Conservation (phyloP, 2,888 invertebrate genomes). For the Ellobium chinense region DNA sequence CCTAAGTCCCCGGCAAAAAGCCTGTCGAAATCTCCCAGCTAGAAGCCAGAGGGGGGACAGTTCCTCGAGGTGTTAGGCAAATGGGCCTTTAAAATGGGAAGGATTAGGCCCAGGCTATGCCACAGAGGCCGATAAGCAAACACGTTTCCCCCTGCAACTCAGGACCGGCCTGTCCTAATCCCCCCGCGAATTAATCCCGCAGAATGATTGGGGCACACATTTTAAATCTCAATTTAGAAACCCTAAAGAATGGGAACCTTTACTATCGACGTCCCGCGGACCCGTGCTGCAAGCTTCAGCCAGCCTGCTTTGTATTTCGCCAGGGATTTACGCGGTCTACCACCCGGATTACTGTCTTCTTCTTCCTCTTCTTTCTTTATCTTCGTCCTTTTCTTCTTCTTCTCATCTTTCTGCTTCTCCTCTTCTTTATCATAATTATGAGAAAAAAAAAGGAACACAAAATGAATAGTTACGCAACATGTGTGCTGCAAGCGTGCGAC, state of each 20-base stretch:
- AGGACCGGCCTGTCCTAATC: slow-evolving; percentile 51
- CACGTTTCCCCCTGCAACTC: slow-evolving; percentile 48
- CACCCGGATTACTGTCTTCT: background rate
- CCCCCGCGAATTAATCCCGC: slow-evolving; percentile 57
- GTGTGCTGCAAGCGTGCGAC: too few relatives aligned
- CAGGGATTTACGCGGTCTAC: background rate
- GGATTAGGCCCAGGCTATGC: slow-evolving; percentile 53
- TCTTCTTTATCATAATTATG: too few relatives aligned
- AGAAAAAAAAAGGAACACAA: too few relatives aligned
- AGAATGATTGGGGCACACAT: slow-evolving; percentile 55
- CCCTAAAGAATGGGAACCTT: slow-evolving; percentile 21
- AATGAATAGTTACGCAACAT: too few relatives aligned
- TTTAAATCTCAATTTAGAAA: slow-evolving; percentile 56
- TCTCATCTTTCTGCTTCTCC: too few relatives aligned
- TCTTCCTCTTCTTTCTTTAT: background rate
- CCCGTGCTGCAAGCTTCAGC: background rate
- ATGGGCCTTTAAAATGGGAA: slow-evolving; percentile 57
- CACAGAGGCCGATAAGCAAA: slow-evolving; percentile 59
- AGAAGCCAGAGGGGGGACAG: background rate
- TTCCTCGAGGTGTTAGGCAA: slow-evolving; percentile 39
- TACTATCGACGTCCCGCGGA: slow-evolving; percentile 6
- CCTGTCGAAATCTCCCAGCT: background rate
- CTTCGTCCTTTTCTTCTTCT: slow-evolving; percentile 3
- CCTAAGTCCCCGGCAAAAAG: background rate
- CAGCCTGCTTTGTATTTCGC: slow-evolving; percentile 15